Evolutionary conservation across 1,140 invertebrate genomes (phyloP).

Genomic region (Saccostrea cuccullata): DNA sequence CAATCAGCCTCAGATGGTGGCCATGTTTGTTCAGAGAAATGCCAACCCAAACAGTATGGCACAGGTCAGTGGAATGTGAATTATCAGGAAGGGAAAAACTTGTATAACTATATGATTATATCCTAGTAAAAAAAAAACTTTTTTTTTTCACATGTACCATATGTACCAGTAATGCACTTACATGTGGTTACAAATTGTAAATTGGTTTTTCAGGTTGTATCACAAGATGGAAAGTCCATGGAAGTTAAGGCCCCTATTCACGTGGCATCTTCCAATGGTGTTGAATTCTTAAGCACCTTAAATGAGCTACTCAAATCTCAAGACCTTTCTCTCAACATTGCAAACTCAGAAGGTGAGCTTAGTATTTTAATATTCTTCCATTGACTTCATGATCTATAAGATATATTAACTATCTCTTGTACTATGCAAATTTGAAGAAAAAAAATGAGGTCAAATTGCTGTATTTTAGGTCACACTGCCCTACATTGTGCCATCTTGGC

Average conservation of each 20-base stretch:
- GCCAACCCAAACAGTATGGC: slow-evolving; percentile 86
- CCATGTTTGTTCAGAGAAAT: slow-evolving; percentile 85
- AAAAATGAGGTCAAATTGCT: background rate
- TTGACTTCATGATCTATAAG: background rate
- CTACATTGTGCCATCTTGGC: slow-evolving; percentile 70
- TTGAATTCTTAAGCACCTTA: slow-evolving; percentile 64
- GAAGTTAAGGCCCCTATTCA: slow-evolving; percentile 72
- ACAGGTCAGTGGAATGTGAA: slow-evolving; percentile 80
- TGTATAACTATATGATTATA: too few species aligned
- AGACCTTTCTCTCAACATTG: slow-evolving; percentile 66
- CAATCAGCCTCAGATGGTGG: slow-evolving; percentile 85
- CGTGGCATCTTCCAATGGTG: slow-evolving; percentile 68
- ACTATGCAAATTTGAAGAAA: background rate
- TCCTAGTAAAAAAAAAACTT: too few species aligned
- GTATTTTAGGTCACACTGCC: slow-evolving; percentile 70
- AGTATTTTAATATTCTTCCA: too few species aligned
- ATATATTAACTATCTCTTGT: background rate
- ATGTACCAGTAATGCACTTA: background rate
- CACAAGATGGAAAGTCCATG: slow-evolving; percentile 52
- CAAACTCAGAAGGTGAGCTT: slow-evolving; percentile 71
- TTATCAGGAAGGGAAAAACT: too few species aligned
- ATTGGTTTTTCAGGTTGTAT: background rate
- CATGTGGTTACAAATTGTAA: background rate
- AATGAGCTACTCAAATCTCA: slow-evolving; percentile 62
- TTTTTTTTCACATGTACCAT: too few species aligned